Evolutionary conservation across 2,797 vertebrate species (phyloP), one percentile per base, ranked within the genome.

Genomic region (Rhinogobio ventralis): DNA sequence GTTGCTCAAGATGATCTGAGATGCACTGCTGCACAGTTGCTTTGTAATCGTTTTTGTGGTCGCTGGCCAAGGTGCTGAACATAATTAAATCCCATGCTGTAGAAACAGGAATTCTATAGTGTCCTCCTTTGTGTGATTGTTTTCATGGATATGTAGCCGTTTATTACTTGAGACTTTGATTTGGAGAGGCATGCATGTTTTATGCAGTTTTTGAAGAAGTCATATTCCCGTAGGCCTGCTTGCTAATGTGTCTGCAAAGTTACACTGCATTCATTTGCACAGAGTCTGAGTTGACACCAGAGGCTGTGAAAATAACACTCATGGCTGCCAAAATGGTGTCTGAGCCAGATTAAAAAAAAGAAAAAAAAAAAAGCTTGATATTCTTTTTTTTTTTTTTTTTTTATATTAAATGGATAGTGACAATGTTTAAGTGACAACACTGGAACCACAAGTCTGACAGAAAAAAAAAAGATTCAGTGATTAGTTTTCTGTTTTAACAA

Each of bases 41-140:
- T 28, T 62, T 49, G 17, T 17, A 36, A 28, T 45, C 4, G 2
- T 49, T 79, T 7, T 53, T 53, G 51, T 77, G 36, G 91, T 88
- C 91, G 91, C 93, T 95, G 93, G 85, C 94, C 93, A 60, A 93
- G 93, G 93, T 94, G 90, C 93, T 95, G 94, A 95, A 94, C 62
- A 39, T 45, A 51, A 69, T 30, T n/a, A 55, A n/a, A 36, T 36
- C 78, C 68, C 39, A 36, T 49, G 49, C 57, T 75, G 45, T 15
- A 66, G 33, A 81, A 68, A 79, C 57, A 79, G 5, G 23, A 64
- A 57, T 76, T 55, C 14, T 20, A 30, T 42, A 39, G 23, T 11
- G 39, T 78, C 36, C 13, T 6, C 49, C 39, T 84, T 77, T 69
- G 46, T 42, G 33, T 57, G 19, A 67, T 67, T 77, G 36, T 69